Conservation (phyloP, 2,113 vertebrate species). For the Steatornis caripensis region DNA sequence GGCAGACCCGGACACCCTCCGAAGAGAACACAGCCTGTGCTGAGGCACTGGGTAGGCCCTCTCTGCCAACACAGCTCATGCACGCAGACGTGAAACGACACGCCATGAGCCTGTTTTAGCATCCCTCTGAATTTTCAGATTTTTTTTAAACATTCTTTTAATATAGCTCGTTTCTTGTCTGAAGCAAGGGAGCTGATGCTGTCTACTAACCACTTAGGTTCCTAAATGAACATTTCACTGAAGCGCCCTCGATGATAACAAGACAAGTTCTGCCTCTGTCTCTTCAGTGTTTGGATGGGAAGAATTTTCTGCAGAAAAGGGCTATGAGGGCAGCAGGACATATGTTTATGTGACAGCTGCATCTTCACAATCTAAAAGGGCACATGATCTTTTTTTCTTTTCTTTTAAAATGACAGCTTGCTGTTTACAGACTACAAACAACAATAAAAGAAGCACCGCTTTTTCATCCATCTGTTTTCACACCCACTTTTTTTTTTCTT, state of each 20-base stretch:
- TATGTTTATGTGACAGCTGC: constrained; percentile 47
- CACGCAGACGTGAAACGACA: not conserved
- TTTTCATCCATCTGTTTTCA: constrained; percentile 31
- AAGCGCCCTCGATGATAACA: not conserved
- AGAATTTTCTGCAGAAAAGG: not conserved
- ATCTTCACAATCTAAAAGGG: constrained; percentile 26
- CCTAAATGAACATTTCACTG: not conserved
- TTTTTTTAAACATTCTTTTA: not conserved
- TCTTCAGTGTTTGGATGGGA: not conserved
- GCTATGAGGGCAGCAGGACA: constrained; percentile 13
- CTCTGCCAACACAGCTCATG: not conserved
- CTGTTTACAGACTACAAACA: not conserved
- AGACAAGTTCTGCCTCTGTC: not conserved
- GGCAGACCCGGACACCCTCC: not conserved
- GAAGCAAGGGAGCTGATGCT: not conserved
- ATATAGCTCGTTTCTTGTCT: not conserved
- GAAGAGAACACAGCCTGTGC: not conserved
- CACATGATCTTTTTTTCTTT: not conserved
- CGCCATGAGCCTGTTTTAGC: not conserved
- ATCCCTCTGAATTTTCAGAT: not conserved
- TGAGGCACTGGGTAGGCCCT: not conserved
- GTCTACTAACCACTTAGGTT: not conserved
- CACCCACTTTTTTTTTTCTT: not conserved
- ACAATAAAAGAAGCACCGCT: not conserved
- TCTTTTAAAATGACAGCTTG: constrained; percentile 32